Base-by-base conservation (phyloP, 2,888 invertebrate species). In the Bembecia ichneumoniformis region DNA sequence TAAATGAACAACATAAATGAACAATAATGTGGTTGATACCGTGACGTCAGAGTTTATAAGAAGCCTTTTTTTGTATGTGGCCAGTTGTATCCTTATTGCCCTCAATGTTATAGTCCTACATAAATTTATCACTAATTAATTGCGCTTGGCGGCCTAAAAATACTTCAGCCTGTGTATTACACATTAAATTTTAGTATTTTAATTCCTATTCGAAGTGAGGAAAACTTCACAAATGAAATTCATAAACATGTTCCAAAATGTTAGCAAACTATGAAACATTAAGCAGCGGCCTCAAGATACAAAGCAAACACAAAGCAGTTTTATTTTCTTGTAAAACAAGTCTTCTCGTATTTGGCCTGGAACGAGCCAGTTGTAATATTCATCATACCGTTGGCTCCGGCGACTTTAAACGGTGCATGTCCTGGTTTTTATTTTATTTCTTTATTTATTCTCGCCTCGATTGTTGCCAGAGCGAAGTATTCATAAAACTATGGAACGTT, bases 351-450 rank as follows among this genome's bases (percentile, higher is more conserved):
- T 75, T 82, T 80, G 76, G 78, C 78, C 58, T 58, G 59, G 60
- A 62, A 59, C 66, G 60, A 65, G 70, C 74, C 60, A 73, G 68
- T 71, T 82, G 77, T 71, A 78, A 81, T 81, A 82, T 82, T 78
- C 77, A 82, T 82, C 77, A 82, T 79, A 66, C 63, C 68, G 73
- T 71, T 77, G 75, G 78, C 79, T 72, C 68, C 69, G 64, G 70
- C 71, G 71, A 77, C 77, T 77, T 78, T 78, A 82, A 83, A 78
- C 77, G 75, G 72, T 71, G 73, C 79, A 77, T 79, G 74, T 76
- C 74, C 67, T 53, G 54, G 56, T 68, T 70, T 66, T 62, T 66
- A 62, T 66, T 70, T 63, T 71, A 68, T 67, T 66, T 68, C 68
- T 71, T 74, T 76, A 75, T 80, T 78, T 76, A 76, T 74, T 68